Evolutionary conservation across 2,888 invertebrate species (phyloP).

Genomic region (Parascotia fuliginaria): DNA sequence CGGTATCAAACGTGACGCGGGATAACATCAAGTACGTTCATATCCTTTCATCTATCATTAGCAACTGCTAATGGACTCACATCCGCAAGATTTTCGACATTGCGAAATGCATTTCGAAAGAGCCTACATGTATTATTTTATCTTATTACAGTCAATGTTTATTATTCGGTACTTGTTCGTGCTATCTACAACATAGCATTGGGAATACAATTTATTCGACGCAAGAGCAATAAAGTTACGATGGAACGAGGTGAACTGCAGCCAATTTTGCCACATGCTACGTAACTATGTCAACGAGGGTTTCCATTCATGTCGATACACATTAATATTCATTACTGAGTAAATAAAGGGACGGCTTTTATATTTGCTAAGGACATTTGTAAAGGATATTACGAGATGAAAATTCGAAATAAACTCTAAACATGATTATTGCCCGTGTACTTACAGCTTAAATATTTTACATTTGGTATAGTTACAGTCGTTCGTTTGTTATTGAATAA

Average conservation of each 20-base stretch:
- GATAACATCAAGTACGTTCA: slow-evolving; percentile 33
- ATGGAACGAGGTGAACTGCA: slow-evolving; percentile 33
- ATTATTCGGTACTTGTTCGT: slow-evolving; percentile 15
- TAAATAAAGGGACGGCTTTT: slow-evolving; percentile 18
- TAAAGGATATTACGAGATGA: slow-evolving; percentile 1
- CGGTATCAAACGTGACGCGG: slow-evolving; percentile 48
- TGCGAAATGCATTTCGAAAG: slow-evolving; percentile 9
- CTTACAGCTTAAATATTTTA: slow-evolving; percentile 2
- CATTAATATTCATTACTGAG: slow-evolving; percentile 13
- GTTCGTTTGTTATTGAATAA: slow-evolving; percentile 7
- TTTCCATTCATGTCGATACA: slow-evolving; percentile 13
- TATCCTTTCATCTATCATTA: slow-evolving; percentile 38
- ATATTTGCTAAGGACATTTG: slow-evolving; percentile 5
- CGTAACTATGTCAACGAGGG: slow-evolving; percentile 39
- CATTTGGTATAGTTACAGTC: slow-evolving; percentile 5
- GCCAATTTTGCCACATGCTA: slow-evolving; percentile 36
- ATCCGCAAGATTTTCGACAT: slow-evolving; percentile 9
- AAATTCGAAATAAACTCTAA: slow-evolving; percentile 14
- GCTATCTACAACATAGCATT: slow-evolving; percentile 31
- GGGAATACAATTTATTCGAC: slow-evolving; percentile 36
- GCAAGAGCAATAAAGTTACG: slow-evolving; percentile 36
- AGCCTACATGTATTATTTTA: not conserved
- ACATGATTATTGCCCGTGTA: slow-evolving; percentile 4
- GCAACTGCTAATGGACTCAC: slow-evolving; percentile 8
- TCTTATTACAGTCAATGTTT: slow-evolving; percentile 13